Conservation (phyloP, 1,140 invertebrate species). For the Dreissena polymorpha region DNA sequence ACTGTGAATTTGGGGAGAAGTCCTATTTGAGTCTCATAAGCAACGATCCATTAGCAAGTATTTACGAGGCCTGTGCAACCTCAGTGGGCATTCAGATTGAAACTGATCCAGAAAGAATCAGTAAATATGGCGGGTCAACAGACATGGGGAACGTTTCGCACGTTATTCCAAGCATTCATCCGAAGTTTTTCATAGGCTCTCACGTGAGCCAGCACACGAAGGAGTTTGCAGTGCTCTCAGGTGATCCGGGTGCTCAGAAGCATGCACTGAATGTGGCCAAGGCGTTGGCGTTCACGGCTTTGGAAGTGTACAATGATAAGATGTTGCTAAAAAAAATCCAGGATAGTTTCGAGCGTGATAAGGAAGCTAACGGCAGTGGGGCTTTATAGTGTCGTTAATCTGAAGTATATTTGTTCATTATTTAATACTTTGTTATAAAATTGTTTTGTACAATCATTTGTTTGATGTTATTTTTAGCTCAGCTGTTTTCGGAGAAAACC, state of each 20-base stretch:
- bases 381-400: too few relatives aligned
- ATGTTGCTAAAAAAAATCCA: constrained; percentile 50
- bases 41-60: constrained; percentile 62
- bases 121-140: constrained; percentile 65
- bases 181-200: constrained; percentile 74
- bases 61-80: constrained; percentile 66
- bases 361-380: neutral
- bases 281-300: constrained; percentile 69
- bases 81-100: constrained; percentile 62
- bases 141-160: constrained; percentile 79
- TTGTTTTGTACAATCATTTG: too few relatives aligned
- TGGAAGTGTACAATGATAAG: constrained; percentile 61
- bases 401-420: too few relatives aligned
- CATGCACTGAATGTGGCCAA: constrained; percentile 69
- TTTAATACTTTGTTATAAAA: too few relatives aligned
- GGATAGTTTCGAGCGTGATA: constrained; percentile 52
- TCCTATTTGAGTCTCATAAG: constrained; percentile 65
- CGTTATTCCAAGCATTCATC: constrained; percentile 77
- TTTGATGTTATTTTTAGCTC: too few relatives aligned
- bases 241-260: constrained; percentile 62
- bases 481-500: too few relatives aligned
- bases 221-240: constrained; percentile 71
- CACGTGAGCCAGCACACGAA: constrained; percentile 67
- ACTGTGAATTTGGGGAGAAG: constrained; percentile 55
- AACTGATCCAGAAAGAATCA: constrained; percentile 53